A percentile compares a stretch with the other conserved stretches of the same genome.
phyloP scores from a whole-genome alignment of 2,797 vertebrate species.

The Hapalemur alaotrensis region DNA sequence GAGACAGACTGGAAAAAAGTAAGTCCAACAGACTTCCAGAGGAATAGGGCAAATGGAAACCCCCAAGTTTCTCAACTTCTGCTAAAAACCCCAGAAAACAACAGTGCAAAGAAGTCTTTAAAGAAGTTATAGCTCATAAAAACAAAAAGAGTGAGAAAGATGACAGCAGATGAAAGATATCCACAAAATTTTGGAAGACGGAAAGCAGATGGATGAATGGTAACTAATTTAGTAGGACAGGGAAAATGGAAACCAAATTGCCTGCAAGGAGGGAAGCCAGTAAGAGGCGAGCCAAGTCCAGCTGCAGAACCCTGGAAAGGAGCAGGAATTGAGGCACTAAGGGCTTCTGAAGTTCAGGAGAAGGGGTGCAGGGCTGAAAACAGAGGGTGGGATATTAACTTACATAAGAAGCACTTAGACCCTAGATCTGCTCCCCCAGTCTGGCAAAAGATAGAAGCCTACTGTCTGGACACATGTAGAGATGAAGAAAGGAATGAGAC shows the following conservation, averaged over 20 bases:
- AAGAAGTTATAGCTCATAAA: background rate
- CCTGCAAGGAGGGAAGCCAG: background rate
- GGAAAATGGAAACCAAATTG: background rate
- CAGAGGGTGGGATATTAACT: background rate
- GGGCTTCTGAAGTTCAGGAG: background rate
- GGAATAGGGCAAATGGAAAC: background rate
- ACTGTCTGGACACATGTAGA: background rate
- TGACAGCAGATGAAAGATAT: constrained; percentile 1
- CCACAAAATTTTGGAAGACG: background rate
- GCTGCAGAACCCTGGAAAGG: background rate
- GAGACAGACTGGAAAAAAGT: background rate
- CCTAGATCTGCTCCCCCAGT: background rate
- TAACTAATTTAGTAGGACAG: background rate
- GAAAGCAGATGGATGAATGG: constrained; percentile 39
- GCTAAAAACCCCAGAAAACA: constrained; percentile 30
- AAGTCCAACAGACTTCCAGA: background rate
- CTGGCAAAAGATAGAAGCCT: background rate
- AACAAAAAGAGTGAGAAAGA: constrained; percentile 34
- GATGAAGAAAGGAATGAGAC: background rate
- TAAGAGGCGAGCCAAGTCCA: background rate
- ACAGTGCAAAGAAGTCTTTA: background rate
- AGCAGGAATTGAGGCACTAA: background rate
- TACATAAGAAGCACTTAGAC: background rate
- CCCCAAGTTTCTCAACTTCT: background rate
- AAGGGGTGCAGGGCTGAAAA: background rate